These are phyloP conservation scores for Paraescarpia echinospica DNA, from an alignment of 1,140 invertebrate genomes.

Conservation along the genomic window DNA sequence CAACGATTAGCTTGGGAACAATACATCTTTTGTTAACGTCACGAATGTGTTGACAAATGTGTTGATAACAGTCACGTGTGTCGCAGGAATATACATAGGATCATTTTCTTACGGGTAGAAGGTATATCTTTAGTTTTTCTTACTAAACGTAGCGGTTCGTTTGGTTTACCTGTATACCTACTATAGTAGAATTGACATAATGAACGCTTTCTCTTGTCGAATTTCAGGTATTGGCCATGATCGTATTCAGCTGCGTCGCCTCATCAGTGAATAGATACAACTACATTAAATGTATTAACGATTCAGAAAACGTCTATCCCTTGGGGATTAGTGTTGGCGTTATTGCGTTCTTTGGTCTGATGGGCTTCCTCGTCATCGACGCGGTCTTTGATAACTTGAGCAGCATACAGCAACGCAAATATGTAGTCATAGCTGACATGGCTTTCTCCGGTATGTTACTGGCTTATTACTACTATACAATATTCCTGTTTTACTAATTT, in stretches of 20 bases:
- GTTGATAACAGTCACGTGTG: too few relatives aligned
- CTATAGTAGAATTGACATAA: too few relatives aligned
- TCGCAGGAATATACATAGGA: too few relatives aligned
- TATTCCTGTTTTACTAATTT: too few relatives aligned
- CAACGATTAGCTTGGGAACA: too few relatives aligned
- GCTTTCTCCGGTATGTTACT: conserved; percentile 78
- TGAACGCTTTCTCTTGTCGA: background rate
- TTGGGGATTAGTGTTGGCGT: conserved; percentile 91
- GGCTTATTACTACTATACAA: too few relatives aligned
- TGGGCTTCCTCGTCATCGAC: conserved; percentile 87
- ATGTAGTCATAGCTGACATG: conserved; percentile 88
- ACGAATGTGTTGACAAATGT: too few relatives aligned
- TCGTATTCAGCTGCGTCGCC: conserved; percentile 98
- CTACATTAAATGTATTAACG: conserved; percentile 74
- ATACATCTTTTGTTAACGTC: too few relatives aligned
- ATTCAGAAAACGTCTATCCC: conserved; percentile 86
- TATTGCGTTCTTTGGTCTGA: conserved; percentile 86
- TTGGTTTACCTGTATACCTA: too few relatives aligned
- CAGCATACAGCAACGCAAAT: conserved; percentile 94
- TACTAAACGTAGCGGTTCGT: too few relatives aligned
- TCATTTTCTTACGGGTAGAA: too few relatives aligned
- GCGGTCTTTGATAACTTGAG: conserved; percentile 96
- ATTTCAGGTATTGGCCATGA: conserved; percentile 87
- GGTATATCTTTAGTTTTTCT: too few relatives aligned
- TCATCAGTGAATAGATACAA: conserved; percentile 77